Evolutionary conservation across 2,797 vertebrate genomes (phyloP).

Genomic region (Euphonia xanthogaster): DNA sequence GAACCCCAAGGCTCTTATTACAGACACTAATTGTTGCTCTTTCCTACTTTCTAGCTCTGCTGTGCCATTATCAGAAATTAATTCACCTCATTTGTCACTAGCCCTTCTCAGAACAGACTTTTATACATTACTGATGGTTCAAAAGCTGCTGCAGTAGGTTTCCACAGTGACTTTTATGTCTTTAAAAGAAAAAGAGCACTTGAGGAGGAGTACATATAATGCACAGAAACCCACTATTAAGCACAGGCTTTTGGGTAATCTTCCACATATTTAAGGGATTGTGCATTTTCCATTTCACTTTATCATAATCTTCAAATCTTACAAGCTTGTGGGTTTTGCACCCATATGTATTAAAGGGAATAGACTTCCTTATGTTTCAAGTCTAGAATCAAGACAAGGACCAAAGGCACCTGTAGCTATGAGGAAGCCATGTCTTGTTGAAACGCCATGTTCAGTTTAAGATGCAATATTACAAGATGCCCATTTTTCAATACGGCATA

Average conservation of each 20-base stretch:
- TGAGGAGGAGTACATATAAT: background rate
- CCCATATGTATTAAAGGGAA: background rate
- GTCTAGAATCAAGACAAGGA: background rate
- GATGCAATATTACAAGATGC: background rate
- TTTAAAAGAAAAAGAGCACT: background rate
- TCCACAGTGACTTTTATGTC: background rate
- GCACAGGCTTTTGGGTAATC: background rate
- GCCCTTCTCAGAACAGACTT: background rate
- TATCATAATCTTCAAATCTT: background rate
- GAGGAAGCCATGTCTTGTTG: background rate
- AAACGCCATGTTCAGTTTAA: background rate
- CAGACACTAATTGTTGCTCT: background rate
- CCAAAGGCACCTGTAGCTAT: background rate
- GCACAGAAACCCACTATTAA: background rate
- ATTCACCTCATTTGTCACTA: background rate
- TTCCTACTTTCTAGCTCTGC: background rate
- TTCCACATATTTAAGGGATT: background rate
- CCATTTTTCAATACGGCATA: background rate
- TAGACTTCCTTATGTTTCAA: background rate
- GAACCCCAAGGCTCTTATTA: background rate
- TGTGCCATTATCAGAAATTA: background rate
- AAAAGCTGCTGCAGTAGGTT: background rate
- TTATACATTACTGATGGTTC: background rate
- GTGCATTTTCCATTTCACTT: background rate
- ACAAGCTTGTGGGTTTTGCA: background rate